Evolutionary conservation across 2,888 invertebrate genomes (phyloP), one percentile per base, ranked within the genome.

Genomic region (Cryptocephalus moraei): DNA sequence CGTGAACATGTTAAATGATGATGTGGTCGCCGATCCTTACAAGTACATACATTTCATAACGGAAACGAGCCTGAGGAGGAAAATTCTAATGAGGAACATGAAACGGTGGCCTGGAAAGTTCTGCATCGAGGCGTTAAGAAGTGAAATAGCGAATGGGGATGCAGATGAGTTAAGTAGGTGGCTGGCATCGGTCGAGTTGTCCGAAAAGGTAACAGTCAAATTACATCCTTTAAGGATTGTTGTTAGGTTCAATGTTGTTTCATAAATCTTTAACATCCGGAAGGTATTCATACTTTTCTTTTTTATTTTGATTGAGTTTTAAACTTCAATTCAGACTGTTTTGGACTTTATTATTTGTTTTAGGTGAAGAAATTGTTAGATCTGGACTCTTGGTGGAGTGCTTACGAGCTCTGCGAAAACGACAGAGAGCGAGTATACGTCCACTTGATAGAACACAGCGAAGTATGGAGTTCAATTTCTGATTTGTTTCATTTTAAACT

Each of bases 351-450:
- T 6, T 22, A 22, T 22, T 22, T 22, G 6, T 52, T 65, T 65
- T 62, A 80, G 76, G 78, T 83, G 40, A 73, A 77, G 1, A 62
- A 71, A 9, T 73, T 78, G 49, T 73, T 81, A 62, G 73, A 76
- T 6, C 69, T 71, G 4, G 72, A 70, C 46, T 75, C 76, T 42
- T 84, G 84, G 84, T 77, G 76, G 44, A 67, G 72, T 39, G 75
- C 79, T 22, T 80, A 79, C 54, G 73, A 73, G 54, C 70, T 73
- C 52, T 79, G 79, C 22, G 61, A 74, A 46, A 73, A 75, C 47
- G 73, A 76, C 57, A 75, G 79, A 1, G 75, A 60, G 41, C 50
- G 55, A 36, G 57, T 65, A 33, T 53, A 67, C 39, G 44, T 54
- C 13, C 60, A 54, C 41, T 54, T 67, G 40, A 33, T 67, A 42